Evolutionary conservation across 2,888 invertebrate genomes (phyloP).

Genomic region (Margaritifera margaritifera): DNA sequence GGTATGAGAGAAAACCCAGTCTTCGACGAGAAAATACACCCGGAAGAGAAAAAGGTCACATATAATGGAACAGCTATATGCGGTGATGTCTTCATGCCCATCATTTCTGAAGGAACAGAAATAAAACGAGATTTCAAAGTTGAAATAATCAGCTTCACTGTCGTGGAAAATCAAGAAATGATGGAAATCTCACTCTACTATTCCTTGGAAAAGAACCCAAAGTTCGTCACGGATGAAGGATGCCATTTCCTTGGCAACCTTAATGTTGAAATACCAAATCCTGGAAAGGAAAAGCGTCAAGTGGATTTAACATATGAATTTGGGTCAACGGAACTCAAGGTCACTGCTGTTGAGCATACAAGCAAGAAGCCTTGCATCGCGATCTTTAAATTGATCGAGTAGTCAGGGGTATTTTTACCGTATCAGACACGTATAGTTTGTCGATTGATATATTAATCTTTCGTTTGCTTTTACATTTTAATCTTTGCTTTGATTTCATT

Average conservation of each 20-base stretch:
- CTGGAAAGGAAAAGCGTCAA: too few relatives aligned
- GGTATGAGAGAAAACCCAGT: neutral
- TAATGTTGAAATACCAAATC: neutral
- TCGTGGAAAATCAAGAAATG: neutral
- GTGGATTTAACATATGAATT: neutral
- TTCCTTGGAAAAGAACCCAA: conserved; percentile 1
- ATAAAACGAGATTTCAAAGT: too few relatives aligned
- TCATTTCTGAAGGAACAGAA: too few relatives aligned
- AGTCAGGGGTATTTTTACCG: too few relatives aligned
- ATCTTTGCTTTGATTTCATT: too few relatives aligned
- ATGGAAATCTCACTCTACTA: conserved; percentile 5
- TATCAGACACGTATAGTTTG: too few relatives aligned
- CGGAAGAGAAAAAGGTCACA: too few relatives aligned
- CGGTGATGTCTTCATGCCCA: too few relatives aligned
- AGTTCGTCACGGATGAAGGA: neutral
- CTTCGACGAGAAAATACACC: too few relatives aligned
- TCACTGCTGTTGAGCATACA: neutral
- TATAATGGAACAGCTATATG: too few relatives aligned
- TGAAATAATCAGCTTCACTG: neutral
- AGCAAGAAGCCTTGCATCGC: neutral
- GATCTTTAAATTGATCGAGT: neutral
- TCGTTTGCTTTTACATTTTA: too few relatives aligned
- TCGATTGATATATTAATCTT: too few relatives aligned
- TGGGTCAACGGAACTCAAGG: conserved; percentile 4
- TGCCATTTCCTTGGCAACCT: conserved; percentile 6